Evolutionary conservation across 37 sponge, comb jelly and placozoan genomes (phyloP).

Genomic region (Ianthella basta): DNA sequence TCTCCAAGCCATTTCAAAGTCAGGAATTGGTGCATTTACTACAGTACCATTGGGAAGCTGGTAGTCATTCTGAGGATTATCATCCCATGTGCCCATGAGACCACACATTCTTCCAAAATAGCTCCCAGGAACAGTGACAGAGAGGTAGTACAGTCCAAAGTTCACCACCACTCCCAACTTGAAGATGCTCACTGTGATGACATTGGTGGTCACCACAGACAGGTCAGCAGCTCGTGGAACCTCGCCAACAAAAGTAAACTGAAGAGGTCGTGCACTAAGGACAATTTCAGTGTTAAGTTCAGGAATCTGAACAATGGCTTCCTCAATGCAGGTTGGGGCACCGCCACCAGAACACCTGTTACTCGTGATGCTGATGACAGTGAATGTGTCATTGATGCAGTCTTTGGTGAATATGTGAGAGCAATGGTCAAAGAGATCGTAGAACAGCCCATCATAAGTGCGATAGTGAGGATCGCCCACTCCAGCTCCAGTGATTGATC

Average conservation of each 20-base stretch:
- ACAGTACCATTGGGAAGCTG: neutral
- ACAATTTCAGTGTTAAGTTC: neutral
- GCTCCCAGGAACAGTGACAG: neutral
- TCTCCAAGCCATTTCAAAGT: neutral
- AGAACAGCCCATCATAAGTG: constrained; percentile 5
- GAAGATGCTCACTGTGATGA: neutral
- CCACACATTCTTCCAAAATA: neutral
- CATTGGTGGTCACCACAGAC: neutral
- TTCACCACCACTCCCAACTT: neutral
- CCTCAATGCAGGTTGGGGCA: constrained; percentile 14
- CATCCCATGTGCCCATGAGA: neutral
- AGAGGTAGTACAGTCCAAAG: neutral
- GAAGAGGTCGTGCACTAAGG: too few species aligned
- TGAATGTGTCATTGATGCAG: constrained; percentile 9
- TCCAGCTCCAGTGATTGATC: neutral
- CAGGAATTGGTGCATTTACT: neutral
- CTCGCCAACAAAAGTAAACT: too few species aligned
- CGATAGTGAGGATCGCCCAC: constrained; percentile 27
- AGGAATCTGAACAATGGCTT: neutral
- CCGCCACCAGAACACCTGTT: constrained; percentile 1
- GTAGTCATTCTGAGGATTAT: neutral
- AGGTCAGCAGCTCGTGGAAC: too few species aligned
- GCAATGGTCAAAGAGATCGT: constrained; percentile 34
- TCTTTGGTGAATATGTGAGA: constrained; percentile 17
- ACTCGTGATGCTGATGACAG: constrained; percentile 14